Percentiles rank a stretch among this genome's conserved stretches.
Conservation (phyloP, 2,797 vertebrate species). For the Phoebastria nigripes region DNA sequence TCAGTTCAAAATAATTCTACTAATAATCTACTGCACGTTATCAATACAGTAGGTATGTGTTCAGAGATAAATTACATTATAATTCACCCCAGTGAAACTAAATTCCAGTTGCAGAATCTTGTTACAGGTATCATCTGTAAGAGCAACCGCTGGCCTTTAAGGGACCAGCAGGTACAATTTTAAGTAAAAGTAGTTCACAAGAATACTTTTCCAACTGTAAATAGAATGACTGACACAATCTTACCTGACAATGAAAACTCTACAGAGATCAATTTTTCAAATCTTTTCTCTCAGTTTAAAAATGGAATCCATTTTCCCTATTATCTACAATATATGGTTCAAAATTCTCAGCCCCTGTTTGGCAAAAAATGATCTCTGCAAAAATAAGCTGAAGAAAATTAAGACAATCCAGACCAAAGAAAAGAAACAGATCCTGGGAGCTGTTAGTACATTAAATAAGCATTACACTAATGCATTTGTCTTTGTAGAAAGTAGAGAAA, state of each 20-base stretch:
- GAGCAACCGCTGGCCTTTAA: neutral
- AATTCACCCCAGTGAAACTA: neutral
- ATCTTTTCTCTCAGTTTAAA: neutral
- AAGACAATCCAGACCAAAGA: neutral
- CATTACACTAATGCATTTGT: neutral
- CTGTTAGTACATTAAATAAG: neutral
- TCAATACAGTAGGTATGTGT: neutral
- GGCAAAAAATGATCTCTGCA: neutral
- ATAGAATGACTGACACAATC: neutral
- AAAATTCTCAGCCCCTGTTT: neutral
- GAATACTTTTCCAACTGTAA: neutral
- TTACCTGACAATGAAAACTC: neutral
- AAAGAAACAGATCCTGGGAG: neutral
- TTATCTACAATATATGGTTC: neutral
- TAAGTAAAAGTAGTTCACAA: neutral
- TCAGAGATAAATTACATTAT: neutral
- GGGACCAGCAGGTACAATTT: neutral
- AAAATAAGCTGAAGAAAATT: neutral
- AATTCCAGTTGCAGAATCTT: neutral
- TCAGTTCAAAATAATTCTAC: neutral
- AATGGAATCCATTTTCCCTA: neutral
- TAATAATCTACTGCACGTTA: neutral
- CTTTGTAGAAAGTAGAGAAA: slow-evolving; percentile 7
- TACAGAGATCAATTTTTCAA: neutral
- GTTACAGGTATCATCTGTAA: neutral